These are phyloP conservation scores for Agonum fuliginosum DNA, from an alignment of 2,888 invertebrate species.

Conservation along the genomic window DNA sequence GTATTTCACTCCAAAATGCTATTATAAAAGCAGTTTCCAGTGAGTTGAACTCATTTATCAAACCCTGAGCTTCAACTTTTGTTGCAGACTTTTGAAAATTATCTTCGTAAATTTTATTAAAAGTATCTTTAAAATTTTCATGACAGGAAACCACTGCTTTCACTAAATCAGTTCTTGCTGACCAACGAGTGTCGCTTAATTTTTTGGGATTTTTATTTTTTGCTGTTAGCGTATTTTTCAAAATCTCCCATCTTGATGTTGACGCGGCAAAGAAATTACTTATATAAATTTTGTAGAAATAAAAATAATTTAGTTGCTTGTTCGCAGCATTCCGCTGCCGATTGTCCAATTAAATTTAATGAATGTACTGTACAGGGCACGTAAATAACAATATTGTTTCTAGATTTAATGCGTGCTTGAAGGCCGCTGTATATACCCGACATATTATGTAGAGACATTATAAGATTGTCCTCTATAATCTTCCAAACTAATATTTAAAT, in stretches of 20 bases:
- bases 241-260: constrained; percentile 62
- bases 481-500: background rate
- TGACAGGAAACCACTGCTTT: background rate
- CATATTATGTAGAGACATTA: constrained; percentile 66
- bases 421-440: constrained; percentile 65
- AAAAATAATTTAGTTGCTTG: constrained; percentile 12
- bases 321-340: background rate
- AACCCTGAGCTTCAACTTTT: background rate
- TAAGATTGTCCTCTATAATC: constrained; percentile 64
- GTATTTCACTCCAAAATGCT: constrained; percentile 7
- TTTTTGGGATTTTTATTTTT: constrained; percentile 25
- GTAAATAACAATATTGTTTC: constrained; percentile 64
- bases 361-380: constrained; percentile 65
- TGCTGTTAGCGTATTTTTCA: constrained; percentile 59
- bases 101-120: background rate
- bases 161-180: constrained; percentile 33
- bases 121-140: background rate
- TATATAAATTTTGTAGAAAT: constrained; percentile 59
- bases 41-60: background rate
- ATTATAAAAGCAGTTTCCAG: constrained; percentile 1
- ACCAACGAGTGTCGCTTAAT: constrained; percentile 39
- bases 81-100: background rate
- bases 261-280: constrained; percentile 64
- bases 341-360: constrained; percentile 65
- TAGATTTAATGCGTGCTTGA: constrained; percentile 65